Evolutionary conservation across 2,113 vertebrate species (phyloP).

Genomic region (Chionomys nivalis): DNA sequence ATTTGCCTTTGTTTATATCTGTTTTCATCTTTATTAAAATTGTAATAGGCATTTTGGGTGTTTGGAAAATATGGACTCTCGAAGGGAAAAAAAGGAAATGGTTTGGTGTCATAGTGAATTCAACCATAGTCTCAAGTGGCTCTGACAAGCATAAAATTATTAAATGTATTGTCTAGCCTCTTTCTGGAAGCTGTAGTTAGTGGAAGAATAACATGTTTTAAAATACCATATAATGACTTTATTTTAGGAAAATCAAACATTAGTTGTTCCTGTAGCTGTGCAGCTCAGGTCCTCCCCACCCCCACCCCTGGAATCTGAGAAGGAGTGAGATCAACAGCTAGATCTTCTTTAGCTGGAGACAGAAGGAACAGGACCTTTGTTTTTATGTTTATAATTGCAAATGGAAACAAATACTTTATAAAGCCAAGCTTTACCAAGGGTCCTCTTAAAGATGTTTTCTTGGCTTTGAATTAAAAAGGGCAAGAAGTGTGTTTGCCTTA

Average conservation of each 20-base stretch:
- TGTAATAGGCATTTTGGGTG: background rate
- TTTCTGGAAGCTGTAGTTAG: background rate
- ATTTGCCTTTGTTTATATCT: background rate
- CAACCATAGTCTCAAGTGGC: background rate
- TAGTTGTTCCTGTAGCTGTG: background rate
- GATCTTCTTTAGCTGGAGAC: background rate
- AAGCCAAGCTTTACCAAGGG: constrained; percentile 56
- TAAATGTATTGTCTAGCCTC: constrained; percentile 7
- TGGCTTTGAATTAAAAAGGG: constrained; percentile 53
- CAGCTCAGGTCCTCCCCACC: background rate
- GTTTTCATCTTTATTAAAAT: constrained; percentile 37
- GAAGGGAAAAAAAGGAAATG: background rate
- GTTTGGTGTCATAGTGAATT: background rate
- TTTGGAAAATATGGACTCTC: background rate
- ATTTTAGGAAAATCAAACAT: background rate
- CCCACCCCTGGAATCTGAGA: background rate
- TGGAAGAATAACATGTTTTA: background rate
- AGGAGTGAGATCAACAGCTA: constrained; percentile 13
- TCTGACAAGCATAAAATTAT: background rate
- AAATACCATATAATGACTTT: background rate
- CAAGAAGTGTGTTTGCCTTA: constrained; percentile 40
- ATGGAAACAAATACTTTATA: constrained; percentile 50
- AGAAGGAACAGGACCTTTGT: constrained; percentile 40
- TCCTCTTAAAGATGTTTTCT: constrained; percentile 52
- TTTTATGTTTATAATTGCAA: constrained; percentile 67